Base-by-base conservation (phyloP, 2,113 vertebrate genomes). In the Telmatochromis sp. region DNA sequence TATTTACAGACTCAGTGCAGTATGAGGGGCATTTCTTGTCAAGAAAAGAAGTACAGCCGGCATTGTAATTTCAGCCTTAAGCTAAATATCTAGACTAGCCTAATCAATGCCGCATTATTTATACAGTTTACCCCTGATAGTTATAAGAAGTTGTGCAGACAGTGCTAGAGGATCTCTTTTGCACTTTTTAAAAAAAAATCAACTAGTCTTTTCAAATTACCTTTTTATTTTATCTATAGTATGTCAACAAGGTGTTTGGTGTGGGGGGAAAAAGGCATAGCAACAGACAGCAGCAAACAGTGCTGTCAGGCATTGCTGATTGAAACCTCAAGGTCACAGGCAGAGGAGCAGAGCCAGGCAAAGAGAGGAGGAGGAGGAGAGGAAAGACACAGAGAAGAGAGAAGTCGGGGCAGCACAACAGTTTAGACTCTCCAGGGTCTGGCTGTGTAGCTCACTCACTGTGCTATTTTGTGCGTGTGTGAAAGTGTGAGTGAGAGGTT, bases 241-340 rank as follows among this genome's bases (percentile, higher is more conserved):
- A 78, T 80, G 81, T 89, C 91, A 94, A 87, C 8, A 79, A 86
- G 85, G 79, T 81, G 84, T 85, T 87, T 10, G 80, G 84, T 88
- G 87, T 84, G 54, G 15, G 23, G 8, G 0, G 1, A 31, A 89
- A 89, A 81, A 58, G 31, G 26, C 89, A 83, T 26, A 35, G 75
- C 57, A 86, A 81, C 83, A 92, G 93, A 93, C 80, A 79, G 83
- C 55, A 83, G 81, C 65, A 87, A 92, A 92, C 90, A 92, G 83
- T 40, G 65, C 93, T 89, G 94, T 92, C 92, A 95, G 91, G 91
- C 93, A 91, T 70, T 51, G 89, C 92, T 95, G 95, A 97, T 94
- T 96, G 94, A 96, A 95, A 96, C 93, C 92, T 93, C 94, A 97
- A 97, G 96, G 96, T 97, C 94, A 94, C 9, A 81, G 86, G 75